Evolutionary conservation across 2,797 vertebrate genomes (phyloP), one percentile per base, ranked within the genome.

Genomic region (Dendrocincla fuliginosa): DNA sequence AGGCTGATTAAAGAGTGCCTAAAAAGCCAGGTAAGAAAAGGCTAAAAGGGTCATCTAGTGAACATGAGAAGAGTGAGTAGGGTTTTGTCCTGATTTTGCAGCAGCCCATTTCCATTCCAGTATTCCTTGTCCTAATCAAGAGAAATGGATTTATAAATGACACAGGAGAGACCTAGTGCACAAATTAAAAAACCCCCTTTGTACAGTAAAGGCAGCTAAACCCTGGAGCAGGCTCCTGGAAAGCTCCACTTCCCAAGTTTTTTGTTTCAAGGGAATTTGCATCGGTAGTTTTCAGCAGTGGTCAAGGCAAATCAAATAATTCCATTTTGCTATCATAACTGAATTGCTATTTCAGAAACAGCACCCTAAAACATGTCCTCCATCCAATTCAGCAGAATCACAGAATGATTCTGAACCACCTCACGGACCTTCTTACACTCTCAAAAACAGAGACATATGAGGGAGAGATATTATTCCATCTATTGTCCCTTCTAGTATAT

Each of bases 31-130:
- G 4, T 35, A 88, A 33, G 39, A 86, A 90, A 80, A 84, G 12
- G 15, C 32, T 67, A 25, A 64, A 92, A 46, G 5, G 3, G 13
- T 42, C 28, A 49, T 30, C 59, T 37, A 44, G 13, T 20, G 33
- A 95, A 74, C 2, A 23, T 5, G 8, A 75, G 39, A 80, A 24
- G 9, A 78, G 6, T 0, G 0, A 82, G 13, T 4, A 2, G 3
- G 15, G 22, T 20, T 69, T 80, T 5, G 4, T 56, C 28, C 9
- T 56, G 27, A 41, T 47, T 67, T 33, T 61, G 39, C 16, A 87
- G 39, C 9, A 87, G 33, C 9, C 6, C 6, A 75, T 49, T 16
- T 19, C 32, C 70, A 5, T 22, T 65, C 57, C n/a, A 71, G 39
- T 53, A 84, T 5, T 71, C 8, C 12, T 35, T 44, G 12, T 47